Evolutionary conservation across 92 coral and sea anemone genomes (phyloP).

Genomic region (Diadumene lineata): DNA sequence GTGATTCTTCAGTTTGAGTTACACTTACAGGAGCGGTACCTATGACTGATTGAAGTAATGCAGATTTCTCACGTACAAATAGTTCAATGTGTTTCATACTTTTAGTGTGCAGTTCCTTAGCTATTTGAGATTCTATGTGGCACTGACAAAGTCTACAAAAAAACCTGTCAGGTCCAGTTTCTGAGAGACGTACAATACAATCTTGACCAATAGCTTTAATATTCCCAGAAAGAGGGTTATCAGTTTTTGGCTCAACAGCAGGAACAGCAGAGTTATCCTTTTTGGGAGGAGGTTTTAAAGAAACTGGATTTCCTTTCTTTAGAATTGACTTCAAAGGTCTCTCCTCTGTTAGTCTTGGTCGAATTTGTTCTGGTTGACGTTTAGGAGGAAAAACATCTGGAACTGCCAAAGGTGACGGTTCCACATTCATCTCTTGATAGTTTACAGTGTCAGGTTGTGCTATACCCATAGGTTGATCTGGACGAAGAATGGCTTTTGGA

Average conservation of each 20-base stretch:
- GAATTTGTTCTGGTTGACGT: no score
- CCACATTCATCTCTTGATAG: no score
- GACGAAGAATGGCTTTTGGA: conserved; percentile 5
- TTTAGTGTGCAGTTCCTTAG: conserved; percentile 88
- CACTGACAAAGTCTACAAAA: conserved; percentile 86
- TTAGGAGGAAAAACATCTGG: no score
- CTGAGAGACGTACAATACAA: conserved; percentile 64
- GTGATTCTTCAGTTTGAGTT: background rate
- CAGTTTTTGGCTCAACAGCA: no score
- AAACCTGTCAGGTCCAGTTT: conserved; percentile 59
- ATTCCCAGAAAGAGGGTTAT: conserved; percentile 1
- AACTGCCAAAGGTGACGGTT: no score
- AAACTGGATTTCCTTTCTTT: conserved; percentile 45
- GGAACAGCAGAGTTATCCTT: background rate
- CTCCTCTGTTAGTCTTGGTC: background rate
- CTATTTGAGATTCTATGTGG: conserved; percentile 80
- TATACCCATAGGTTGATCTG: conserved; percentile 1
- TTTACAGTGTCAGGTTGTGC: no score
- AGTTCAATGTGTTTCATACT: conserved; percentile 92
- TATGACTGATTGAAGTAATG: conserved; percentile 66
- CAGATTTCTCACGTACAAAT: conserved; percentile 84
- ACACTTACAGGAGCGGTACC: conserved; percentile 18
- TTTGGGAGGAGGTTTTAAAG: conserved; percentile 19
- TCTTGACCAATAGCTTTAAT: conserved; percentile 73
- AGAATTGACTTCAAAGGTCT: conserved; percentile 81